phyloP scores from a whole-genome alignment of 2,113 vertebrate species.

The Otis tarda region DNA sequence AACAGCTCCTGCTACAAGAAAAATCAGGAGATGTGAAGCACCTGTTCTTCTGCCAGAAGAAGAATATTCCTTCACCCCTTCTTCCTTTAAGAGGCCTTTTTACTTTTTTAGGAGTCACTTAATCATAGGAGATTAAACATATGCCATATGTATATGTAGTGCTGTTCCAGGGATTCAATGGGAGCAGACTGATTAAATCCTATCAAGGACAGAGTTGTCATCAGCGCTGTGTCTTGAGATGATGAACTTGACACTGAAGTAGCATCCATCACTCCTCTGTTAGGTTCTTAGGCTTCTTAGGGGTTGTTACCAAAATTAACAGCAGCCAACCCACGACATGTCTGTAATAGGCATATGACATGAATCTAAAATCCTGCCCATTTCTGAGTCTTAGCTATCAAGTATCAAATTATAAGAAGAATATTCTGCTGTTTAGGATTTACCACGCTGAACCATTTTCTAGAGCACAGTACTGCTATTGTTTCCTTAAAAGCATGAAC shows the following conservation, averaged over 20 bases:
- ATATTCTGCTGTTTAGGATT: not conserved
- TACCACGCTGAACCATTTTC: not conserved
- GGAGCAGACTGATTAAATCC: not conserved
- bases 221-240: not conserved
- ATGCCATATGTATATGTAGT: not conserved
- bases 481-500: not conserved
- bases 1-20: not conserved
- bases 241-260: not conserved
- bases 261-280: not conserved
- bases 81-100: not conserved
- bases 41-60: not conserved
- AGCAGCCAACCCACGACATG: rapidly evolving
- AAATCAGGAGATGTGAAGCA: not conserved
- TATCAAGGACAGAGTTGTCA: not conserved
- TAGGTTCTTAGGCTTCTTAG: not conserved
- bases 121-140: not conserved
- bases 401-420: not conserved
- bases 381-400: not conserved
- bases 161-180: not conserved
- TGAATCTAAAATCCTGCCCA: not conserved
- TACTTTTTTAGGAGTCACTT: not conserved
- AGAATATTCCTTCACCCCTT: not conserved
- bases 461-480: not conserved
- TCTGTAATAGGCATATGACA: not conserved
- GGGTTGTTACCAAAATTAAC: not conserved